phyloP scores from a whole-genome alignment of 2,888 invertebrate genomes.

The Dioctria rufipes region DNA sequence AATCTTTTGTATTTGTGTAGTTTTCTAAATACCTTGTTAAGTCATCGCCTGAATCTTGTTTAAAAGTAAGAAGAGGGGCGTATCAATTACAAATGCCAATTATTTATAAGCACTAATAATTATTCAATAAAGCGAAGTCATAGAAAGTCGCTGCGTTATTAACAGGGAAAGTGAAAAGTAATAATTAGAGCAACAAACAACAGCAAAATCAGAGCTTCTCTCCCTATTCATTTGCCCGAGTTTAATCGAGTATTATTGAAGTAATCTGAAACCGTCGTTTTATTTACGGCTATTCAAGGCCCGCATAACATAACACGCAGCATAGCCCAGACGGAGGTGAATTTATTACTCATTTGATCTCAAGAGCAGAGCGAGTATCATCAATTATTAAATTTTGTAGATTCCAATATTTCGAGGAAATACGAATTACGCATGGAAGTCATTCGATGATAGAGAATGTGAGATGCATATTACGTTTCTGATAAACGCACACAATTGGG shows the following conservation, averaged over 20 bases:
- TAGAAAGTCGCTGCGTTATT: constrained; percentile 11
- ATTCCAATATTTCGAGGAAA: too few relatives aligned
- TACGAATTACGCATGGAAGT: too few relatives aligned
- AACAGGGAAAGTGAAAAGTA: neutral
- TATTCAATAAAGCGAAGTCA: neutral
- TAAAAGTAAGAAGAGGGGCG: constrained; percentile 8
- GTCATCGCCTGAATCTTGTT: neutral
- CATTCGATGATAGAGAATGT: too few relatives aligned
- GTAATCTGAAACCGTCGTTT: neutral
- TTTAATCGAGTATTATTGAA: neutral
- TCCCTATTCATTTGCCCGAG: neutral
- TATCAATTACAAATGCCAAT: neutral
- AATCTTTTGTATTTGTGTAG: neutral
- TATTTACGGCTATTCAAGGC: neutral
- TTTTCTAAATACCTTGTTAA: neutral
- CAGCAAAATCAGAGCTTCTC: neutral
- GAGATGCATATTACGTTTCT: too few relatives aligned
- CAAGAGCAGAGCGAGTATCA: too few relatives aligned
- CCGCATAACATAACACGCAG: neutral
- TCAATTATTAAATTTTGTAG: too few relatives aligned
- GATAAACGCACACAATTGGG: too few relatives aligned
- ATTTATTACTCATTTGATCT: too few relatives aligned
- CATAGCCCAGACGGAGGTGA: neutral
- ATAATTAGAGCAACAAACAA: neutral
- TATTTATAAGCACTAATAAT: neutral